Evolutionary conservation across 2,113 vertebrate genomes (phyloP), one percentile per base, ranked within the genome.

Genomic region (Barbus barbus): DNA sequence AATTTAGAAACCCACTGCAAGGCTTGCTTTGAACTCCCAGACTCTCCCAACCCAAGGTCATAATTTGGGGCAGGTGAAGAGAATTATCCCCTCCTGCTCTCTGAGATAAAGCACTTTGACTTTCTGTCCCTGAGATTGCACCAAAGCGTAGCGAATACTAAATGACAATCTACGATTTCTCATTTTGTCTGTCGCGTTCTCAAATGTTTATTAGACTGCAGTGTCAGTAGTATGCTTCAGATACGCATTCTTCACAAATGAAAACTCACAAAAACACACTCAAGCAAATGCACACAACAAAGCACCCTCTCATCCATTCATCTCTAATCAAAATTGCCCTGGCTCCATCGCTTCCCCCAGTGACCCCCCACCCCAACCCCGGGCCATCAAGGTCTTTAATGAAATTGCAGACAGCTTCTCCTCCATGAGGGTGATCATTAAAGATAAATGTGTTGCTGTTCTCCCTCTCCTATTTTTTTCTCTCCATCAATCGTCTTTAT

Each of bases 371-470:
- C 46, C 79, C 79, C 20, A 71, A 82, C 12, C 26, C 53, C 20
- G 0, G 36, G 75, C 86, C 78, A 61, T 51, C 78, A 1, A 44
- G 46, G 58, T 83, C 83, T 85, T 88, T 92, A 90, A 91, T 91
- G 87, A 89, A 89, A 90, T 87, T 89, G 84, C 36, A 87, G 89
- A 76, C 69, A 48, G 44, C 83, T 88, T 90, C 88, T 86, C 58
- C 83, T 78, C 36, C 88, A 83, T 82, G 86, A 89, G 89, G 86
- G 89, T 81, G 81, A 90, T 91, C 90, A 92, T 93, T 93, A 93
- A 91, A 91, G 90, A 93, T 91, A 89, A 92, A 93, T 92, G 90
- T 82, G 83, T 83, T 90, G 67, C 73, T 81, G 87, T 90, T 86
- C 33, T 44, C 46, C 72, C 41, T 41, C 75, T 81, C 74, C 38